These are phyloP conservation scores for Micrasema minimum DNA, from an alignment of 1,140 invertebrate species.

Conservation along the genomic window DNA sequence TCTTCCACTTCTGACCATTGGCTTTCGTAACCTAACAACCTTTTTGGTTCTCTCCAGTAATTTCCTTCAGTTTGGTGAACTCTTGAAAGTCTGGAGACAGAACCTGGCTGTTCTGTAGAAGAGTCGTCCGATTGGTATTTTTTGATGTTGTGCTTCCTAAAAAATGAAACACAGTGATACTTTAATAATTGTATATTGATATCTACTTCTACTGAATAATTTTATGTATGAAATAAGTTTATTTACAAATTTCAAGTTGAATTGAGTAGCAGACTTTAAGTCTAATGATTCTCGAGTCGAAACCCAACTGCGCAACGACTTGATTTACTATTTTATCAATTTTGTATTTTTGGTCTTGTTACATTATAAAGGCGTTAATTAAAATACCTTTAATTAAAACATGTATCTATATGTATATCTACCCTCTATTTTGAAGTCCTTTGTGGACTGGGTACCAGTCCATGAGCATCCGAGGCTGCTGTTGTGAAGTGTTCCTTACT, in stretches of 20 bases:
- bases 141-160: conserved; percentile 35
- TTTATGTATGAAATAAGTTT: no score
- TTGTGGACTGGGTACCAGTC: conserved; percentile 34
- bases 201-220: no score
- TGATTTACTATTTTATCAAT: no score
- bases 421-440: conserved; percentile 28
- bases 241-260: no score
- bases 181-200: no score
- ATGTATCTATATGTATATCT: neutral
- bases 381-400: no score
- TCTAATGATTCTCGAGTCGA: no score
- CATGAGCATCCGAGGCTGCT: conserved; percentile 36
- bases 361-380: no score
- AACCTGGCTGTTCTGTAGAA: conserved; percentile 4
- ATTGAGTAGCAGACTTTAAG: no score
- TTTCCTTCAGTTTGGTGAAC: conserved; percentile 40
- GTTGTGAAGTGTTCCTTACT: conserved; percentile 24
- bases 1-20: conserved; percentile 42
- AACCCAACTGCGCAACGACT: no score
- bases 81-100: conserved; percentile 39
- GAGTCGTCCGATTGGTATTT: conserved; percentile 26
- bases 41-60: conserved; percentile 4
- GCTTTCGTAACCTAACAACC: conserved; percentile 36
- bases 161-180: conserved; percentile 4
- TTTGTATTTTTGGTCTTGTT: no score